Evolutionary conservation across 2,113 vertebrate genomes (phyloP), one percentile per base, ranked within the genome.

Genomic region (Chionodraco myersi): DNA sequence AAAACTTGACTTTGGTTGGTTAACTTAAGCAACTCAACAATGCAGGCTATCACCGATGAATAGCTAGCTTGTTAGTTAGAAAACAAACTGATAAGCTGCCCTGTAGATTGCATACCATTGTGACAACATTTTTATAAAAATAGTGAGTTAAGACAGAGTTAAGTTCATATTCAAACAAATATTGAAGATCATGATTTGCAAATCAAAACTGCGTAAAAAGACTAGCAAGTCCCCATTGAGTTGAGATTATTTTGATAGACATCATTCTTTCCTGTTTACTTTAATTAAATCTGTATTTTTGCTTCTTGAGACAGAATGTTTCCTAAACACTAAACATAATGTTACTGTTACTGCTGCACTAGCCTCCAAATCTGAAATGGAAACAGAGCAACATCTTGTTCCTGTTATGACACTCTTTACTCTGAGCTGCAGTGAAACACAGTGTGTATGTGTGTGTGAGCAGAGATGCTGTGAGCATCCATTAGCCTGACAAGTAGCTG

Each of bases 401-500:
- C 68, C 21, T 54, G 34, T 73, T 34, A 30, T 21, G 44, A 76
- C 47, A 23, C 12, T 60, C 14, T 23, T 9, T 57, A 62, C 49
- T 18, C 44, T 16, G 49, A 57, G 63, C 63, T 51, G 63, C 26
- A 67, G 57, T 57, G 21, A 72, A 66, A 53, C 41, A 61, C 21
- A 21, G 57, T 72, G 62, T 26, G 26, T 26, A 36, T 44, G 62
- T 49, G 80, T 56, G 65, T 41, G 57, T 67, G 62, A 57, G 66
- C 53, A 14, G 63, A 44, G 62, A 48, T 77, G 57, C 48, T 68
- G 75, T 58, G 21, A 34, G 65, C 79, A 59, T 48, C 72, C 72
- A 84, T 84, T 75, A 79, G 66, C 72, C 54, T 44, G 72, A 44
- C 82, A 51, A 75, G 82, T 84, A 64, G 70, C 64, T 58, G 76